phyloP scores from a whole-genome alignment of 2,113 vertebrate genomes.

The Dermatemys mawii region DNA sequence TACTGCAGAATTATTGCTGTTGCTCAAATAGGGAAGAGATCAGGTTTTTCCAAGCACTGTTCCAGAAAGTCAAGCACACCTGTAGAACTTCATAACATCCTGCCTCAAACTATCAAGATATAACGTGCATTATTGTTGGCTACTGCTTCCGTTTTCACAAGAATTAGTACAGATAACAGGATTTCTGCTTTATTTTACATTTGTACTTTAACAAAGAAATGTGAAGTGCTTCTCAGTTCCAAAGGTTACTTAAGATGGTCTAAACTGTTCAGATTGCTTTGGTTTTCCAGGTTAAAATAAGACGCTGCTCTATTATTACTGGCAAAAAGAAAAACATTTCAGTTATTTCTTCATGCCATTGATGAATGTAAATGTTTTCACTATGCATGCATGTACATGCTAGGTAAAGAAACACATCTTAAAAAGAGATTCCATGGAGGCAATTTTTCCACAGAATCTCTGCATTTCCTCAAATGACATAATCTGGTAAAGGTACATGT shows the following conservation, averaged over 20 bases:
- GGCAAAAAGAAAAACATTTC: background rate
- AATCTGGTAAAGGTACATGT: background rate
- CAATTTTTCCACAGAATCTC: background rate
- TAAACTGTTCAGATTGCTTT: background rate
- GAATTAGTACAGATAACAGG: background rate
- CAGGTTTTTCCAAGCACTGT: fast-evolving
- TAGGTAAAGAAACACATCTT: background rate
- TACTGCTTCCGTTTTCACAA: background rate
- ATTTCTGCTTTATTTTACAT: background rate
- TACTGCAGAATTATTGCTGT: background rate
- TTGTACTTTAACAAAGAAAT: background rate
- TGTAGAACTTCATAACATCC: background rate
- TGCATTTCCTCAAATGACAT: background rate
- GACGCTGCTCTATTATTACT: background rate
- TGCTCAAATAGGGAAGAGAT: background rate
- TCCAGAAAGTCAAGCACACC: background rate
- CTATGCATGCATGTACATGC: background rate
- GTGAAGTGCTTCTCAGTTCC: background rate
- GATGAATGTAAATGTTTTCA: conserved; percentile 10
- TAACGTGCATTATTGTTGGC: background rate
- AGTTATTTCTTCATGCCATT: background rate
- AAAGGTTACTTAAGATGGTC: background rate
- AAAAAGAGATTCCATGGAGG: background rate
- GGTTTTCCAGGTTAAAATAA: background rate
- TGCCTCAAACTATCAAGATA: background rate